phyloP scores from a whole-genome alignment of 2,113 vertebrate species.

The Hucho hucho region DNA sequence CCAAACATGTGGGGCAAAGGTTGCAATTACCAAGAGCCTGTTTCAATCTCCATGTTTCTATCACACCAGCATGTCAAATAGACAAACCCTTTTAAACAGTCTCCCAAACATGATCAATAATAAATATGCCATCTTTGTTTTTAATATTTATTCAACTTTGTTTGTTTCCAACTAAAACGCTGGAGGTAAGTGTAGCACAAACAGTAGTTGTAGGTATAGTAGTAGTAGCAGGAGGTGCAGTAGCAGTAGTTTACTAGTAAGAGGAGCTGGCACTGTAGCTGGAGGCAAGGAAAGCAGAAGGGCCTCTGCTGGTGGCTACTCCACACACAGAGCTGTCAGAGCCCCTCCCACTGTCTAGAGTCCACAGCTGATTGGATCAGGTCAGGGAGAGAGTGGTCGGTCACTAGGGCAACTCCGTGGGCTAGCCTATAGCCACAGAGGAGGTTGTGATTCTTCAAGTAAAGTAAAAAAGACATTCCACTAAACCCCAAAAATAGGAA shows the following conservation, averaged over 20 bases:
- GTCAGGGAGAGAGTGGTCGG: constrained; percentile 22
- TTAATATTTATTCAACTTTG: constrained; percentile 59
- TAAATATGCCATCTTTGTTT: constrained; percentile 72
- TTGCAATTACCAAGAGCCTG: constrained; percentile 51
- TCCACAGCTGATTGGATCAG: constrained; percentile 40
- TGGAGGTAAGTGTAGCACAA: constrained; percentile 66
- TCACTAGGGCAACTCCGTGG: constrained; percentile 28
- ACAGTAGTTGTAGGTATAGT: constrained; percentile 76
- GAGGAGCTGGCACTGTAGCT: constrained; percentile 29
- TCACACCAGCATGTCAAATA: constrained; percentile 52
- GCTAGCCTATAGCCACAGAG: constrained; percentile 26
- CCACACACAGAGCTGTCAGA: constrained; percentile 37
- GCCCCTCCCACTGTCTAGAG: constrained; percentile 35
- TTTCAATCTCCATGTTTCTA: constrained; percentile 36
- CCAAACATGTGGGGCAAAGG: constrained; percentile 22
- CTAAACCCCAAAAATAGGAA: constrained; percentile 19
- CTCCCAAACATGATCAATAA: constrained; percentile 60
- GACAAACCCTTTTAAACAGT: constrained; percentile 52
- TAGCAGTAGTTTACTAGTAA: too few species aligned
- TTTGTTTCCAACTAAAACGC: constrained; percentile 78
- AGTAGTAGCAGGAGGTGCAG: constrained; percentile 61
- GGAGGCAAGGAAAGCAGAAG: constrained; percentile 39
- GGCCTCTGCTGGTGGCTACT: neutral
- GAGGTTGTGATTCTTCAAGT: constrained; percentile 57
- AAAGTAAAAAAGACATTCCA: constrained; percentile 49